Evolutionary conservation across 2,113 vertebrate genomes (phyloP), one percentile per base, ranked within the genome.

Genomic region (Zingel zingel): DNA sequence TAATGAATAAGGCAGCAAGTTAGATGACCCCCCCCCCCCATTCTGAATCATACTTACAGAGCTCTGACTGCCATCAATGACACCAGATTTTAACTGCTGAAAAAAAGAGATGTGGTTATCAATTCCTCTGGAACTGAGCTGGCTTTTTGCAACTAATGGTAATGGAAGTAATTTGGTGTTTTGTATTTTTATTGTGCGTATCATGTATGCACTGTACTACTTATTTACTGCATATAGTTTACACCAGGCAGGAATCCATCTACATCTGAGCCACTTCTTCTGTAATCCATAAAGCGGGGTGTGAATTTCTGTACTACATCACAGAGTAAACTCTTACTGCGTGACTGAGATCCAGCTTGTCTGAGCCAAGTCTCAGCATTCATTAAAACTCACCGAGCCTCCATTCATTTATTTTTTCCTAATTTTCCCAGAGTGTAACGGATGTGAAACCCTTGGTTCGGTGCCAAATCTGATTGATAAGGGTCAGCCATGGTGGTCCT

Each of bases 301-400:
- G 58, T 4, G 6, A 71, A 74, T 82, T 80, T 86, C 90, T 88
- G 81, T 77, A 85, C 61, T 62, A 36, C 71, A 86, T 88, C 88
- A 82, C 74, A 77, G 61, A 74, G 74, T 68, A 74, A 85, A 81
- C 81, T 80, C 62, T 50, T 63, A 23, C 51, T 36, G 76, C 77
- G 72, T 51, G 83, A 80, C 63, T 76, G 58, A n/a, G 61, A 63
- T 73, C 76, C 74, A 77, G 77, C 25, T 74, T n/a, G 56, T 85
- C 74, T 30, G 54, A 85, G 77, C 58, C 56, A 76, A 59, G 21
- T 77, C 63, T 65, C 39, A 43, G 64, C 73, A 21, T 80, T 79
- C 76, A 85, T 58, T 45, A 79, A 79, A 86, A 70, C 77, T 33
- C 83, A 71, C 47, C 18, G 10, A 64, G 54, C 18, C 81, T 78